These are phyloP conservation scores for Dendrolimus pini DNA, from an alignment of 2,888 invertebrate genomes.

Conservation along the genomic window DNA sequence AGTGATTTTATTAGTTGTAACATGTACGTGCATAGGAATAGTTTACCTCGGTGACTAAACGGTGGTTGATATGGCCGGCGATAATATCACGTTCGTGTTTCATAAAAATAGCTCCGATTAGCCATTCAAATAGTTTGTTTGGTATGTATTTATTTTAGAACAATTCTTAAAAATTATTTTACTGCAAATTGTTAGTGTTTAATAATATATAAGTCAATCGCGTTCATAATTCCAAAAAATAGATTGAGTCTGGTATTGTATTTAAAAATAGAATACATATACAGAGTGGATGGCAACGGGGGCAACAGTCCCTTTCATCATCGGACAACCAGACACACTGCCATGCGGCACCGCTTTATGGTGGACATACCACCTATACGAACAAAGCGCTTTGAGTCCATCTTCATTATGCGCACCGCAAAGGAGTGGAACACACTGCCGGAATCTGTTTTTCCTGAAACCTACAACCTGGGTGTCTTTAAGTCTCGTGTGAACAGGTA, in stretches of 20 bases:
- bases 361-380: too few relatives aligned
- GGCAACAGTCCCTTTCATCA: neutral
- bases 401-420: too few relatives aligned
- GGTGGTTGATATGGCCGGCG: constrained; percentile 56
- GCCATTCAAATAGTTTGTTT: constrained; percentile 57
- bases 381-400: too few relatives aligned
- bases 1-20: constrained; percentile 33
- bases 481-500: too few relatives aligned
- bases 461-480: too few relatives aligned
- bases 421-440: too few relatives aligned
- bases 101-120: constrained; percentile 62
- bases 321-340: too few relatives aligned
- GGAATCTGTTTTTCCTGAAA: too few relatives aligned
- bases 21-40: constrained; percentile 30
- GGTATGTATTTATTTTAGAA: constrained; percentile 12
- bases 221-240: too few relatives aligned
- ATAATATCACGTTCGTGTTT: constrained; percentile 57
- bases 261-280: constrained; percentile 1
- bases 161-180: neutral
- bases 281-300: neutral
- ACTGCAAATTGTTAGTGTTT: neutral
- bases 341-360: too few relatives aligned
- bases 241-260: neutral
- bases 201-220: too few relatives aligned
- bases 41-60: constrained; percentile 59